Conservation (phyloP, 2,113 vertebrate genomes). For the Trochalopteron elliotii region DNA sequence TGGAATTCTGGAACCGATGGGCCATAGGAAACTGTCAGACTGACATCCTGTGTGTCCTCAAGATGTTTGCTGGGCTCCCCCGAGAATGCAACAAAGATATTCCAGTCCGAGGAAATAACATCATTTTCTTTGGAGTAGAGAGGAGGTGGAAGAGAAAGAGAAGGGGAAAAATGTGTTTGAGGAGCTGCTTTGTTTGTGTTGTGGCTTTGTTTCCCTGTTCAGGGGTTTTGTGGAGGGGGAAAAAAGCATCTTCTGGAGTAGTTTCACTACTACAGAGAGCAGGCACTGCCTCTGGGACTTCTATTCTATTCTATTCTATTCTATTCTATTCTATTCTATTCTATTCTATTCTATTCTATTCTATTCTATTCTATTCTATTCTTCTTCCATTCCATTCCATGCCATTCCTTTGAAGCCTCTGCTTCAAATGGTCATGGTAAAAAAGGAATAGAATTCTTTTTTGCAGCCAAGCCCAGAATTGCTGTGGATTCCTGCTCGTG, state of each 20-base stretch:
- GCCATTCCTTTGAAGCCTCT: too few species aligned
- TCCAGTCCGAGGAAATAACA: not conserved
- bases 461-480: not conserved
- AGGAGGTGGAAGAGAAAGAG: not conserved
- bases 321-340: too few species aligned
- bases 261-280: not conserved
- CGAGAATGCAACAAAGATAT: not conserved
- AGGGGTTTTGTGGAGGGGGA: not conserved
- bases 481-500: not conserved
- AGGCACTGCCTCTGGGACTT: too few species aligned
- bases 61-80: not conserved
- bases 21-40: constrained; percentile 25
- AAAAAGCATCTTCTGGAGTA: not conserved
- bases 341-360: too few species aligned
- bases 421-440: too few species aligned
- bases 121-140: not conserved
- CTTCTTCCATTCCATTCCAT: too few species aligned
- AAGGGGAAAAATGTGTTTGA: not conserved
- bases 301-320: too few species aligned
- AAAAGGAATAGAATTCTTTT: too few species aligned
- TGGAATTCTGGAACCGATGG: not conserved
- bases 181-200: not conserved
- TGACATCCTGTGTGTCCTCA: not conserved
- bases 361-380: too few species aligned
- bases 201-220: not conserved